phyloP scores from a whole-genome alignment of 1,140 invertebrate species.

The Melipona quadrifasciata region DNA sequence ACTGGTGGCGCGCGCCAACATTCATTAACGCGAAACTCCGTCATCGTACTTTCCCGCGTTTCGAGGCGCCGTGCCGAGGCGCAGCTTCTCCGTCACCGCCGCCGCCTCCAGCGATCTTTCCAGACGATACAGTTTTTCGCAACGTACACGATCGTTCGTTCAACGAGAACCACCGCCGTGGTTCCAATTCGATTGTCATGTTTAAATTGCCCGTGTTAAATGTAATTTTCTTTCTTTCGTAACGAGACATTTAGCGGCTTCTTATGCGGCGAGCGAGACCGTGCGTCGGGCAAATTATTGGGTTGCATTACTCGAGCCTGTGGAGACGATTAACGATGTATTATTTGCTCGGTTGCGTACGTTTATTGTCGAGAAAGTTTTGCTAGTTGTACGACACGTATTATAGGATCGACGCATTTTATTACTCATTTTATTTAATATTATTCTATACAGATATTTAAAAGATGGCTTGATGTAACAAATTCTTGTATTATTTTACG shows the following conservation, averaged over 20 bases:
- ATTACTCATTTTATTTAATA: too few relatives aligned
- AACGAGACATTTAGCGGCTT: neutral
- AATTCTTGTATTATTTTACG: neutral
- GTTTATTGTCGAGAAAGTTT: neutral
- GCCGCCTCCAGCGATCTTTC: neutral
- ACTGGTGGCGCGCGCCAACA: slow-evolving; percentile 71
- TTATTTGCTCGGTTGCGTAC: neutral
- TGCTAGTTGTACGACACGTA: too few relatives aligned
- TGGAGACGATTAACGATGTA: neutral
- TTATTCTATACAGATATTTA: neutral
- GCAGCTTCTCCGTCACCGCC: neutral
- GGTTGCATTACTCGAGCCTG: neutral
- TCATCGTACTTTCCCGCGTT: slow-evolving; percentile 56
- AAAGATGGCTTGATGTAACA: neutral
- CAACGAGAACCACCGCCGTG: neutral
- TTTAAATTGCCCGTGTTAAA: neutral
- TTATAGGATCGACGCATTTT: too few relatives aligned
- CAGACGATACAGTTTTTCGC: neutral
- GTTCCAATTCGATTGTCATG: neutral
- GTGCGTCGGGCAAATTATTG: neutral
- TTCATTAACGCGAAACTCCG: slow-evolving; percentile 70
- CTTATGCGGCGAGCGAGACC: neutral
- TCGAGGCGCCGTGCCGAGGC: slow-evolving; percentile 10
- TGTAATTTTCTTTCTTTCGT: slow-evolving; percentile 13
- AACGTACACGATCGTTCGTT: too few relatives aligned